Evolutionary conservation across 2,888 invertebrate species (phyloP).

Genomic region (Cistogaster globosa): DNA sequence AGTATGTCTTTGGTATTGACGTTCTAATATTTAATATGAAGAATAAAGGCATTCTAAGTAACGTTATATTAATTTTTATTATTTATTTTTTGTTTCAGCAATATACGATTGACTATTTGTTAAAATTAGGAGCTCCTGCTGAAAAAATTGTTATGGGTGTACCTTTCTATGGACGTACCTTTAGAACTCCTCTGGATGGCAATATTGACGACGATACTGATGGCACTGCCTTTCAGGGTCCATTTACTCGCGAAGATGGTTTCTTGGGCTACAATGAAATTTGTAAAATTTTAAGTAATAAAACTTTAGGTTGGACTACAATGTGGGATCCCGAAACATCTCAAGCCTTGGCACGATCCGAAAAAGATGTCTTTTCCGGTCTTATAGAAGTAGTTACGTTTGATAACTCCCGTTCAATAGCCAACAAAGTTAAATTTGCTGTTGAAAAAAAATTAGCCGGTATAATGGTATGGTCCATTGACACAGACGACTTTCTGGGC

Average conservation of each 20-base stretch:
- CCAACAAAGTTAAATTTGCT: conserved; percentile 88
- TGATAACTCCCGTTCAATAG: conserved; percentile 90
- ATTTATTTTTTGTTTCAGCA: conserved; percentile 84
- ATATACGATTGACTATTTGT: conserved; percentile 89
- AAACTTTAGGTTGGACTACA: conserved; percentile 86
- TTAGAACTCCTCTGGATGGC: conserved; percentile 83
- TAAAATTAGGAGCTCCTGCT: conserved; percentile 88
- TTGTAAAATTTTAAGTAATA: conserved; percentile 86
- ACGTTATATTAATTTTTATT: too few species aligned
- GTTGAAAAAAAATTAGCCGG: conserved; percentile 88
- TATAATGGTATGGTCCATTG: conserved; percentile 94
- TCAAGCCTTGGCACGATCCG: conserved; percentile 81
- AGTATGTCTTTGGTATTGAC: too few species aligned
- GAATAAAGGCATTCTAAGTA: too few species aligned
- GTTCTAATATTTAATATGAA: too few species aligned
- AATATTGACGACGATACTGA: conserved; percentile 83
- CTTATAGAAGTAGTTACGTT: conserved; percentile 88
- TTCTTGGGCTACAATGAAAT: conserved; percentile 96
- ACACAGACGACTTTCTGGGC: conserved; percentile 93
- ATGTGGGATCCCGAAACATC: conserved; percentile 87
- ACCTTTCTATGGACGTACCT: conserved; percentile 93
- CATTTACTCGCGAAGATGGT: conserved; percentile 90
- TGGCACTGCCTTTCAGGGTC: conserved; percentile 89
- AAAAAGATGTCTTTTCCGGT: conserved; percentile 83
- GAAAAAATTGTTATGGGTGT: conserved; percentile 92